A percentile compares a stretch with the other conserved stretches of the same genome.
These are phyloP conservation scores for Eilema caniola DNA, from an alignment of 2,888 invertebrate genomes.

Conservation along the genomic window DNA sequence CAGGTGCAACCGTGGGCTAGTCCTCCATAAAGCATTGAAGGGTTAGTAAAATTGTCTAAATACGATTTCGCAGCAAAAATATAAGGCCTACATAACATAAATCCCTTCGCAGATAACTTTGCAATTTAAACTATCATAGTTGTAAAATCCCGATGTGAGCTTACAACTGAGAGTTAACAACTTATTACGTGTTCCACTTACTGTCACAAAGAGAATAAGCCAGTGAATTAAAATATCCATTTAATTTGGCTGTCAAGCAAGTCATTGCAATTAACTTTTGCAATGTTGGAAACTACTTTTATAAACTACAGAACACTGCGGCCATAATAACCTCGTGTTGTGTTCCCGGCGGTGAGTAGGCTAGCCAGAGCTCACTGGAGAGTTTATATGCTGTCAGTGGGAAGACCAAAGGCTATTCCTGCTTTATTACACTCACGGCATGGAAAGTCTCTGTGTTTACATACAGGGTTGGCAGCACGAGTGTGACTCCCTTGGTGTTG, in stretches of 20 bases:
- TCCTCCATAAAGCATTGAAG: no score
- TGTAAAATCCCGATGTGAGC: not conserved
- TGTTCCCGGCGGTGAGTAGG: no score
- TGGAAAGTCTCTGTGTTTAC: no score
- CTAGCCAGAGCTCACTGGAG: no score
- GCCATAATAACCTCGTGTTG: no score
- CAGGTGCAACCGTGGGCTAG: no score
- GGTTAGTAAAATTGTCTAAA: not conserved
- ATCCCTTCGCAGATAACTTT: not conserved
- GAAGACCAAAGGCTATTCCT: no score
- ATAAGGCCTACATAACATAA: not conserved
- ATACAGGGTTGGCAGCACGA: no score
- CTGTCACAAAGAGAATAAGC: not conserved
- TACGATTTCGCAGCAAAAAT: not conserved
- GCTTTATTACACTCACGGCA: no score
- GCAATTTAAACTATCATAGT: not conserved
- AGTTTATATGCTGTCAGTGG: no score
- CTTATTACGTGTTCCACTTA: not conserved
- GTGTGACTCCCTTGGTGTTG: no score
- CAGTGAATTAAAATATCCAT: slow-evolving; percentile 4
- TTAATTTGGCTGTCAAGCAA: not conserved
- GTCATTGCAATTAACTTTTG: not conserved
- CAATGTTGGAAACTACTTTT: not conserved
- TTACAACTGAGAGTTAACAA: not conserved
- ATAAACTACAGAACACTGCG: no score